phyloP scores from a whole-genome alignment of 1,140 invertebrate species.

The Drosophila tani region DNA sequence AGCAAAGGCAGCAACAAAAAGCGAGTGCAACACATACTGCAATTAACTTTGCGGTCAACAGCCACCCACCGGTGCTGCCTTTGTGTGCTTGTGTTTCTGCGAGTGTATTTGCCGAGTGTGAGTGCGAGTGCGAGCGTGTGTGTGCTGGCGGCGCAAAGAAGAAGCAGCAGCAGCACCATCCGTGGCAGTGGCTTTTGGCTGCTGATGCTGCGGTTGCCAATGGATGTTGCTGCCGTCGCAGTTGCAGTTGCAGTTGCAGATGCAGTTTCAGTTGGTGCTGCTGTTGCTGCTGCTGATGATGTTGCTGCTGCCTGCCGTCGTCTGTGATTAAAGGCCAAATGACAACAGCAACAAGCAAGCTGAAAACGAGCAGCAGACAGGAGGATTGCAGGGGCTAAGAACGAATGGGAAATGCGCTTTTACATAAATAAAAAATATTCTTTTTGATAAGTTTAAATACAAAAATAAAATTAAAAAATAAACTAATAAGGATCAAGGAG shows the following conservation, averaged over 20 bases:
- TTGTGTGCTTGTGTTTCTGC: constrained; percentile 29
- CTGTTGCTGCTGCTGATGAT: constrained; percentile 24
- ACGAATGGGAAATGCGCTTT: not conserved
- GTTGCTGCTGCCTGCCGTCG: constrained; percentile 54
- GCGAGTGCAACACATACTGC: constrained; percentile 52
- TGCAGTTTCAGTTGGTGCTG: constrained; percentile 3
- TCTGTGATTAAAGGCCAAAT: constrained; percentile 70
- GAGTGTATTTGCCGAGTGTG: constrained; percentile 14
- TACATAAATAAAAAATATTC: too few relatives aligned
- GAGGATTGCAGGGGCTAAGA: not conserved
- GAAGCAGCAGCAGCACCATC: constrained; percentile 23
- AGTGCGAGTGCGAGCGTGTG: constrained; percentile 8
- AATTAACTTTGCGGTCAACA: constrained; percentile 77
- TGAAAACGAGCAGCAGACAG: constrained; percentile 15
- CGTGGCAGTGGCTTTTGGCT: constrained; percentile 44
- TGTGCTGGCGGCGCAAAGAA: constrained; percentile 13
- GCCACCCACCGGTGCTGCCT: constrained; percentile 59
- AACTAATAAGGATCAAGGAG: too few relatives aligned
- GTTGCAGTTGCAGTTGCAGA: constrained; percentile 35
- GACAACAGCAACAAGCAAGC: constrained; percentile 47
- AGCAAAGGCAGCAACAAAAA: constrained; percentile 11
- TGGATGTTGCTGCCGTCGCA: constrained; percentile 18
- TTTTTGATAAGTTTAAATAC: too few relatives aligned
- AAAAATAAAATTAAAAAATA: too few relatives aligned
- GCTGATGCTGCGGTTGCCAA: constrained; percentile 39